Conservation (phyloP, 2,888 invertebrate genomes). For the Drosophila imparisetae region DNA sequence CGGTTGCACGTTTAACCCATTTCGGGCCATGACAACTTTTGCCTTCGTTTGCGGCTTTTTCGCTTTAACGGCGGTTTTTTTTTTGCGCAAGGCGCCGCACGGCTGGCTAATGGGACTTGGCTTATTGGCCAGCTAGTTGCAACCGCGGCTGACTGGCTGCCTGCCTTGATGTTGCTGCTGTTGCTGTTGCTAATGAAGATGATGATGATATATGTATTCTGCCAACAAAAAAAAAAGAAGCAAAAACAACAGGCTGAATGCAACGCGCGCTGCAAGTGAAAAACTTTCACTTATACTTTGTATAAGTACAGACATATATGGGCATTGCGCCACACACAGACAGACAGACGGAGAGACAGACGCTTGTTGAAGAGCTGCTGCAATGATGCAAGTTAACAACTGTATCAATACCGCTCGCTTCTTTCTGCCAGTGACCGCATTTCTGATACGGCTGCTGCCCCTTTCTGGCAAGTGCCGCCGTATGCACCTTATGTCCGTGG, state of each 20-base stretch:
- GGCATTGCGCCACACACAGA: slow-evolving; percentile 67
- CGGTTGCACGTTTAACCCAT: slow-evolving; percentile 79
- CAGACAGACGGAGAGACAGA: slow-evolving; percentile 2
- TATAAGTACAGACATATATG: slow-evolving; percentile 24
- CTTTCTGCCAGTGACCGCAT: slow-evolving; percentile 42
- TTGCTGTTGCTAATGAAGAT: slow-evolving; percentile 33
- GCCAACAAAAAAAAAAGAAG: slow-evolving; percentile 35
- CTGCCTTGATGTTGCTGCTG: slow-evolving; percentile 46
- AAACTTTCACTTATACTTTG: slow-evolving; percentile 74
- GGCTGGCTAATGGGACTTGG: slow-evolving; percentile 57
- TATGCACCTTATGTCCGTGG: slow-evolving; percentile 9
- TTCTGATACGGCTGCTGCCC: slow-evolving; percentile 39
- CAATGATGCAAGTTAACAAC: slow-evolving; percentile 53
- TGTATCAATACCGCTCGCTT: slow-evolving; percentile 36
- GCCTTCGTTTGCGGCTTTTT: slow-evolving; percentile 66
- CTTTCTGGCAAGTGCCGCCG: slow-evolving; percentile 39
- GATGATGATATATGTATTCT: slow-evolving; percentile 60
- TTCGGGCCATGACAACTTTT: slow-evolving; percentile 77
- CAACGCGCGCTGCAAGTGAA: slow-evolving; percentile 70
- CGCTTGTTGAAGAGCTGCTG: slow-evolving; percentile 35
- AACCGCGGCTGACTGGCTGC: slow-evolving; percentile 38
- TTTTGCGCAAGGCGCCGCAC: slow-evolving; percentile 56
- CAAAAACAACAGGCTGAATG: slow-evolving; percentile 42
- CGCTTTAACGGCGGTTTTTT: slow-evolving; percentile 21
- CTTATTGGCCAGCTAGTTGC: slow-evolving; percentile 47